Conservation (phyloP, 2,888 invertebrate species). For the Cyclophora punctaria region DNA sequence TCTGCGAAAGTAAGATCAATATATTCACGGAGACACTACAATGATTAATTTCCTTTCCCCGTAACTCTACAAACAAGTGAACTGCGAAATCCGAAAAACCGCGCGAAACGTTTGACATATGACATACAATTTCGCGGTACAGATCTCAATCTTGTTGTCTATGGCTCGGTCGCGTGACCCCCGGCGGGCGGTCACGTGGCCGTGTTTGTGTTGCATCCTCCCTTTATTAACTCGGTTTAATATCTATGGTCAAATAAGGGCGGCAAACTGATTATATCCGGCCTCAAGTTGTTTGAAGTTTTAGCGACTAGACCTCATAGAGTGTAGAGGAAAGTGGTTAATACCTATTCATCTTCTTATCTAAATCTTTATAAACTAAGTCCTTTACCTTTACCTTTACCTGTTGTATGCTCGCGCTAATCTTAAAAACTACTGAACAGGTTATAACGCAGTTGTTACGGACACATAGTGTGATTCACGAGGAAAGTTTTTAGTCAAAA, state of each 20-base stretch:
- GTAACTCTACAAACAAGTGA: neutral
- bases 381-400: too few species aligned
- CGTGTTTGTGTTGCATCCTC: constrained; percentile 47
- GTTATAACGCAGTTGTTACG: too few species aligned
- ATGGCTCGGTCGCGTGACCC: constrained; percentile 44
- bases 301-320: neutral
- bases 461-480: too few species aligned
- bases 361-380: too few species aligned
- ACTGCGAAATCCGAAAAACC: constrained; percentile 1
- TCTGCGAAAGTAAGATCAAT: neutral
- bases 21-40: neutral
- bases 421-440: too few species aligned
- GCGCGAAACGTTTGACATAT: constrained; percentile 34
- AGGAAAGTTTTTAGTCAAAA: too few species aligned
- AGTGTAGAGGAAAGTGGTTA: neutral
- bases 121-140: constrained; percentile 62
- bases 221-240: constrained; percentile 52
- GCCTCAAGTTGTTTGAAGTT: neutral
- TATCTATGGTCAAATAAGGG: constrained; percentile 14
- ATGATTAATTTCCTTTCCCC: neutral
- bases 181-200: constrained; percentile 27
- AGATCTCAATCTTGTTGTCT: constrained; percentile 49
- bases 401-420: too few species aligned
- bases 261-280: neutral
- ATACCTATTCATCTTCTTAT: neutral